Percentiles rank a stretch among this genome's conserved stretches.
phyloP scores from a whole-genome alignment of 1,140 invertebrate genomes.

The Drosophila varians region DNA sequence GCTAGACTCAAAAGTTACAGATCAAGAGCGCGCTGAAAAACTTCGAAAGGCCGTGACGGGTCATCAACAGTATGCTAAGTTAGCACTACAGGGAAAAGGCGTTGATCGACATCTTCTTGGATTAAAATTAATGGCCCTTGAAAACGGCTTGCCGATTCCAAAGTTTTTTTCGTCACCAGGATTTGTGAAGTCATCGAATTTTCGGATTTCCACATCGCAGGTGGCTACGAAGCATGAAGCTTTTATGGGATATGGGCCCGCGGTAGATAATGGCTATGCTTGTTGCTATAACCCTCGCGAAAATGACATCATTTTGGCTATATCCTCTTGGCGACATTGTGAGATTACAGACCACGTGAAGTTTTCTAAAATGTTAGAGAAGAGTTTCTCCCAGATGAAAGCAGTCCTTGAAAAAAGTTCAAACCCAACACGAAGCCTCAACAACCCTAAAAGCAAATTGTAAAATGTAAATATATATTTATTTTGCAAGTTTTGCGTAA shows the following conservation, averaged over 20 bases:
- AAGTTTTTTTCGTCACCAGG: constrained; percentile 90
- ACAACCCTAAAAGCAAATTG: too few species aligned
- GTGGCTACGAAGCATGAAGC: constrained; percentile 89
- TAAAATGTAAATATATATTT: too few species aligned
- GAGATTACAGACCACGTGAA: too few species aligned
- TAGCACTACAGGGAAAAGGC: constrained; percentile 91
- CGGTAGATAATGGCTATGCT: constrained; percentile 91
- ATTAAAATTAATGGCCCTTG: constrained; percentile 91
- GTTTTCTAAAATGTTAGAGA: too few species aligned
- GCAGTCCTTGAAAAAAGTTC: too few species aligned
- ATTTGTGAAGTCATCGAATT: constrained; percentile 89
- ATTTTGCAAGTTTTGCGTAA: too few species aligned
- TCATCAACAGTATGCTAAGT: constrained; percentile 92
- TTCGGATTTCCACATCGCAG: constrained; percentile 94
- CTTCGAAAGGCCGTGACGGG: constrained; percentile 89
- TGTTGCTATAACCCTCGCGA: constrained; percentile 93
- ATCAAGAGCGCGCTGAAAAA: constrained; percentile 79
- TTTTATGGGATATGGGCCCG: constrained; percentile 93
- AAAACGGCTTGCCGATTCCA: constrained; percentile 90
- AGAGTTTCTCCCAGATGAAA: too few species aligned
- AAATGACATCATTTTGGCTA: constrained; percentile 89
- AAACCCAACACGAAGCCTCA: too few species aligned
- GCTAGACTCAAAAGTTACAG: constrained; percentile 84
- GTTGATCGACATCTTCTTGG: constrained; percentile 95
- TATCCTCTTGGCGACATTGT: constrained; percentile 90